phyloP scores from a whole-genome alignment of 2,888 invertebrate species.

The Strigamia maritima region DNA sequence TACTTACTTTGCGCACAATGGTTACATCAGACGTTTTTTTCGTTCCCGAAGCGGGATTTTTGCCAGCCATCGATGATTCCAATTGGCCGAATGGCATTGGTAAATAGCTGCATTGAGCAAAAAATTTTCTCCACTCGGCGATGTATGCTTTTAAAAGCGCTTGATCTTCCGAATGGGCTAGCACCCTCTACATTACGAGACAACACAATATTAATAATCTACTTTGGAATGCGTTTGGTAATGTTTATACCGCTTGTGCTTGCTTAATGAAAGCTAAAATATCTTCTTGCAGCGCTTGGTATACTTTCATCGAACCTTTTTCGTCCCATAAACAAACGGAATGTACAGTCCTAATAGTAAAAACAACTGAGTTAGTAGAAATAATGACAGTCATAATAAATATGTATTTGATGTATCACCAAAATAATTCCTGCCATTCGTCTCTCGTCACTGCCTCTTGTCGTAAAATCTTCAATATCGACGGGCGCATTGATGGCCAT shows the following conservation, averaged over 20 bases:
- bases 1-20: conserved; percentile 71
- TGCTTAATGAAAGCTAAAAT: conserved; percentile 91
- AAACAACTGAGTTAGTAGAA: conserved; percentile 8
- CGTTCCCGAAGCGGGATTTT: conserved; percentile 58
- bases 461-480: conserved; percentile 85
- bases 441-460: conserved; percentile 88
- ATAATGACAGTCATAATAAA: too few species aligned
- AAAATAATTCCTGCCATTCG: conserved; percentile 98
- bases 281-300: conserved; percentile 84
- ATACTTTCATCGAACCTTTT: conserved; percentile 82
- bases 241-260: conserved; percentile 68
- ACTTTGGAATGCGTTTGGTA: too few species aligned
- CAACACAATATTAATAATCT: too few species aligned
- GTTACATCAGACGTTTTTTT: conserved; percentile 74
- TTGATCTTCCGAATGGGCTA: conserved; percentile 89
- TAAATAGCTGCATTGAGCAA: conserved; percentile 93
- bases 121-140: conserved; percentile 96
- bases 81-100: conserved; percentile 93
- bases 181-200: conserved; percentile 63
- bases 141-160: conserved; percentile 94
- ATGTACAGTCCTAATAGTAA: conserved; percentile 68
- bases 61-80: conserved; percentile 77
- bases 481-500: conserved; percentile 93
- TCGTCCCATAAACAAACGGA: conserved; percentile 96
- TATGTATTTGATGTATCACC: conserved; percentile 54